A percentile compares a stretch with the other conserved stretches of the same genome.
Conservation (phyloP, 1,140 invertebrate species). For the Thaumetopoea pityocampa region DNA sequence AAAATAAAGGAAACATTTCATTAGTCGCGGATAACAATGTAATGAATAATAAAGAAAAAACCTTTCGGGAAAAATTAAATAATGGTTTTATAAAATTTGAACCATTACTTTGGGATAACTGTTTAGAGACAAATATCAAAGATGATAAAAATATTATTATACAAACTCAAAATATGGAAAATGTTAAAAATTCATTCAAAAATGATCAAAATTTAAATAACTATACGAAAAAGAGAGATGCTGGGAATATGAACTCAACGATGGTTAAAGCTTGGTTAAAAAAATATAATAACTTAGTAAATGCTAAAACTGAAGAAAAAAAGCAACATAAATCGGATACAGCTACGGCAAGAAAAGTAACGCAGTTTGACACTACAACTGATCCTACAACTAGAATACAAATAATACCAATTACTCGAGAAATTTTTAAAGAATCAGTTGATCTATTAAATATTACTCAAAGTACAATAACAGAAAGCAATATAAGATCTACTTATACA, state of each 20-base stretch:
- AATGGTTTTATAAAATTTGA: slow-evolving; percentile 25
- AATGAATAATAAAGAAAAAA: slow-evolving; percentile 17
- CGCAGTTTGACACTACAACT: slow-evolving; percentile 4
- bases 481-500: slow-evolving; percentile 43
- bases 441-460: slow-evolving; percentile 37
- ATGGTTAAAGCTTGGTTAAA: slow-evolving; percentile 44
- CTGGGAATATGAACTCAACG: slow-evolving; percentile 27
- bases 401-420: slow-evolving; percentile 54
- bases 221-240: slow-evolving; percentile 51
- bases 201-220: no score
- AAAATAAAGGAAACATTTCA: slow-evolving; percentile 39
- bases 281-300: slow-evolving; percentile 47
- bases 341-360: slow-evolving; percentile 24
- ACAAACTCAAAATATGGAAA: slow-evolving; percentile 31
- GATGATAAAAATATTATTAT: slow-evolving; percentile 28
- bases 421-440: slow-evolving; percentile 37
- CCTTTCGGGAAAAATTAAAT: slow-evolving; percentile 18
- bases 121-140: slow-evolving; percentile 44
- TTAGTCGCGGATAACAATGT: slow-evolving; percentile 37
- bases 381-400: slow-evolving; percentile 23
- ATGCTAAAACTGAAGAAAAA: slow-evolving; percentile 31
- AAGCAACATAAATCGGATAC: slow-evolving; percentile 27
- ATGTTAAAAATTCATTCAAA: slow-evolving; percentile 30
- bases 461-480: slow-evolving; percentile 46
- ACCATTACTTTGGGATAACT: slow-evolving; percentile 56